These are phyloP conservation scores for Digitonthophagus gazella DNA, from an alignment of 2,888 invertebrate species.

Conservation along the genomic window DNA sequence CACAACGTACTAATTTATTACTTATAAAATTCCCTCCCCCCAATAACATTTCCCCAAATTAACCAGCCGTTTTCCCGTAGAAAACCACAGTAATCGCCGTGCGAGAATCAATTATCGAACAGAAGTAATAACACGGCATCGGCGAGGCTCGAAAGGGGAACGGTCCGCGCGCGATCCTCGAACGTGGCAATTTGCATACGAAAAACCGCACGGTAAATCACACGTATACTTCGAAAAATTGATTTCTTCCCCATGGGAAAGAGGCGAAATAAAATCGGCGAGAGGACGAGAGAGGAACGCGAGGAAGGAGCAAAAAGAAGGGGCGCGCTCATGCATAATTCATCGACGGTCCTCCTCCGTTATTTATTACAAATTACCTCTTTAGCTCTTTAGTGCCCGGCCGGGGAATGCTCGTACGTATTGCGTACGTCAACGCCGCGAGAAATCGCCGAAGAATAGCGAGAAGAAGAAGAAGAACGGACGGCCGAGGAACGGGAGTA, in stretches of 20 bases:
- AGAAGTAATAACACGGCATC: background rate
- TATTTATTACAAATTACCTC: constrained; percentile 22
- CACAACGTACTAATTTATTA: background rate
- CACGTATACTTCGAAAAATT: background rate
- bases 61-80: background rate
- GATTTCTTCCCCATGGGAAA: background rate
- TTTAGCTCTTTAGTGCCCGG: constrained; percentile 6
- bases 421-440: background rate
- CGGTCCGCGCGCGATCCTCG: background rate
- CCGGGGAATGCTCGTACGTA: background rate
- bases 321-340: constrained; percentile 12
- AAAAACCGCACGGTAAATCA: background rate
- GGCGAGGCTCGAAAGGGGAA: background rate
- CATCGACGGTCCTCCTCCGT: constrained; percentile 9
- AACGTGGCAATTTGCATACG: background rate
- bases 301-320: constrained; percentile 5
- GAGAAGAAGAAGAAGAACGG: background rate
- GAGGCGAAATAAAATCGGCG: background rate
- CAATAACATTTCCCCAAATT: background rate
- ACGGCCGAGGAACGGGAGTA: background rate
- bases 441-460: background rate
- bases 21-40: background rate
- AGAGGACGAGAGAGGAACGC: background rate
- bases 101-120: background rate
- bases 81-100: background rate